Percentiles rank a stretch among this genome's conserved stretches.
Evolutionary conservation across 2,888 invertebrate species (phyloP).

Genomic region (Cryptosula pallasiana): DNA sequence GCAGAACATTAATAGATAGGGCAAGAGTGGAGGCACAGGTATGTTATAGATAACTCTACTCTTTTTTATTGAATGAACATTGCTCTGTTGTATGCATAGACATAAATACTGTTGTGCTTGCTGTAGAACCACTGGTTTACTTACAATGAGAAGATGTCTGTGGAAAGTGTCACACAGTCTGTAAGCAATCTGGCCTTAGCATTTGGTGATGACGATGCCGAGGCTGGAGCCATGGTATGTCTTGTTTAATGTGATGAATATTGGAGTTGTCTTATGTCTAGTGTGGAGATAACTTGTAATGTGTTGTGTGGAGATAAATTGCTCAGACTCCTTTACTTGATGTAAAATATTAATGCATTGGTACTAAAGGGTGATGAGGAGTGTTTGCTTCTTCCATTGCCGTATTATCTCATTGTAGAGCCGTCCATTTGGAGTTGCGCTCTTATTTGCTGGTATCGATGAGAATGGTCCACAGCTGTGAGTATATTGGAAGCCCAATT

Average conservation of each 20-base stretch:
- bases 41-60: conserved; percentile 11
- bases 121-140: conserved; percentile 87
- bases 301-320: too few species aligned
- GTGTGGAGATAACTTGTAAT: too few species aligned
- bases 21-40: conserved; percentile 90
- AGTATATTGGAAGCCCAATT: too few species aligned
- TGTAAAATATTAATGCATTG: too few species aligned
- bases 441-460: conserved; percentile 88
- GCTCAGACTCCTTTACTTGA: too few species aligned
- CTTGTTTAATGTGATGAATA: too few species aligned
- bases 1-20: conserved; percentile 84
- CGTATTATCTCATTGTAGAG: conserved; percentile 58
- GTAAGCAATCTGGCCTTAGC: conserved; percentile 98
- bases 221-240: conserved; percentile 67
- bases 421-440: conserved; percentile 96
- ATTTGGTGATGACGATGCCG: conserved; percentile 96
- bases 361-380: too few species aligned
- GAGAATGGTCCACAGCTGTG: conserved; percentile 86
- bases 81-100: too few species aligned
- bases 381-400: too few species aligned
- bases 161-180: conserved; percentile 96
- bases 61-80: not conserved
- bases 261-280: too few species aligned
- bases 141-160: conserved; percentile 90
- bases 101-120: not conserved